A percentile compares a stretch with the other conserved stretches of the same genome.
Evolutionary conservation across 2,888 invertebrate species (phyloP).

Genomic region (Clusia tigrina): DNA sequence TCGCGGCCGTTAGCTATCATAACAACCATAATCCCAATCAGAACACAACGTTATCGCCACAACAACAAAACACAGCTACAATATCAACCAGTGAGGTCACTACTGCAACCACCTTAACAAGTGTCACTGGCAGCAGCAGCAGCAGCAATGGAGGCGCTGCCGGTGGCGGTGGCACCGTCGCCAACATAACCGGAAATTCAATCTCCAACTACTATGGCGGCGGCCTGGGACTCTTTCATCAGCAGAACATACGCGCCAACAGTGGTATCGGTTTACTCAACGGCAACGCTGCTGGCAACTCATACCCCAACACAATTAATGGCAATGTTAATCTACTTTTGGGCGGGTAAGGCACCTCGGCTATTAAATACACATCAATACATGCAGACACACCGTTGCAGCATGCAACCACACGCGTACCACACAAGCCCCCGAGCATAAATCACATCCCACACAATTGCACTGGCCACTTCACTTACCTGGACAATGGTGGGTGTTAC

Average conservation of each 20-base stretch:
- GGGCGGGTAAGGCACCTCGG: conserved; percentile 82
- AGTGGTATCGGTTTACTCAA: conserved; percentile 38
- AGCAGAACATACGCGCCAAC: conserved; percentile 51
- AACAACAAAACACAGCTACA: conserved; percentile 31
- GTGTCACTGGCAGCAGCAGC: conserved; percentile 10
- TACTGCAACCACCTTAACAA: background rate
- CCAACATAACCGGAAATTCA: conserved; percentile 61
- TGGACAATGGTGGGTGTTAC: too few species aligned
- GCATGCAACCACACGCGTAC: too few species aligned
- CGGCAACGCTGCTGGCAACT: conserved; percentile 40
- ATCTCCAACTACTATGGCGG: conserved; percentile 56
- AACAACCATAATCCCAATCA: conserved; percentile 38
- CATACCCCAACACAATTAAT: conserved; percentile 61
- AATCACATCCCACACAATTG: too few species aligned
- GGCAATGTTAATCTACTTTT: conserved; percentile 78
- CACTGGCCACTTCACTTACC: too few species aligned
- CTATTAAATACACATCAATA: too few species aligned
- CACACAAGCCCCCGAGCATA: too few species aligned
- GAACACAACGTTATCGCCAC: conserved; percentile 39
- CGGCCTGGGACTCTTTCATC: conserved; percentile 58
- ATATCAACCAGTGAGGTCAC: conserved; percentile 28
- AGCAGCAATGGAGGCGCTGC: conserved; percentile 30
- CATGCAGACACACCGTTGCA: too few species aligned
- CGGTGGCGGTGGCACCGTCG: conserved; percentile 62
- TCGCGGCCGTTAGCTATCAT: conserved; percentile 60